Base-by-base conservation (phyloP, 2,113 vertebrate genomes). In the Austrofundulus limnaeus region DNA sequence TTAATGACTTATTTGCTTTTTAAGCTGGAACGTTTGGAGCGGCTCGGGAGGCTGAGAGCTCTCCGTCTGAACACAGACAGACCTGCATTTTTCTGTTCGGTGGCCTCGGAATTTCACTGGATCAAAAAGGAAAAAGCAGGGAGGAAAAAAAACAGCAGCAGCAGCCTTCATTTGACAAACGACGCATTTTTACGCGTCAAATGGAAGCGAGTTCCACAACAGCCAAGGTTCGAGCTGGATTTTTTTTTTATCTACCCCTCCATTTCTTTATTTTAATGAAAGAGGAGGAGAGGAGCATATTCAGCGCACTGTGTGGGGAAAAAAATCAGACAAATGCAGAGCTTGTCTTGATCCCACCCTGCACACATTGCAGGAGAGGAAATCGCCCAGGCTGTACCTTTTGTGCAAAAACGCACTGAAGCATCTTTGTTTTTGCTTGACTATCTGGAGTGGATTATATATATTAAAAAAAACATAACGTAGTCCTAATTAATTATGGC, bases 291-390 rank as follows among this genome's bases (percentile, higher is more conserved):
- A 46, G 55, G 47, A 47, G 47, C 23, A 2, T 46, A 53, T 65
- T 53, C 7, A 11, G 20, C 52, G 37, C 55, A 60, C 16, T 37
- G 57, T 80, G n/a, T n/a, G n/a, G n/a, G 60, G 31, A 34, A 68
- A 83, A 85, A 86, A 91, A 85, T 82, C 73, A 78, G 75, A 87
- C 70, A 90, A 86, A 90, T 88, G 86, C 87, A 86, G 85, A 86
- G 83, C 77, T 80, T 73, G 8, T 64, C 62, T 71, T 56, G 92
- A 92, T 94, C 92, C 92, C 92, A 94, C 92, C 93, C 94, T 92
- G 31, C 31, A 87, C 88, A 90, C 78, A 86, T 92, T 92, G 92
- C 93, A 95, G 91, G 93, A 94, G 89, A 82, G 83, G 89, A 91
- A 69, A 56, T 61, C 77, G 80, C 73, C 81, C 81, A 58, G 31